Conservation (phyloP, 2,888 invertebrate genomes). For the Acleris emargana region DNA sequence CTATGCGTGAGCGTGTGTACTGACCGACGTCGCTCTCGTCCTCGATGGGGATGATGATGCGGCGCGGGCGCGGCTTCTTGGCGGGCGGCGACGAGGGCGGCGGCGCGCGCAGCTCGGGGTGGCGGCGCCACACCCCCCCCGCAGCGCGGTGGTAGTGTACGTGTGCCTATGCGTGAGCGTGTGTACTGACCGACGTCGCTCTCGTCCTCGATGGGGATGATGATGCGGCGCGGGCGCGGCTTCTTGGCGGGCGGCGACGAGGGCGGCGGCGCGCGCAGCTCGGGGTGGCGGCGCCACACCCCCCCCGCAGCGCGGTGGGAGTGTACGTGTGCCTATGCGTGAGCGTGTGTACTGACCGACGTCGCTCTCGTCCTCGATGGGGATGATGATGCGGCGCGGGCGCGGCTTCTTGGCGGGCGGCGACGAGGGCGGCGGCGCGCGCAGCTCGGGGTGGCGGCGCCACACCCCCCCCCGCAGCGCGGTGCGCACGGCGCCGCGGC, state of each 20-base stretch:
- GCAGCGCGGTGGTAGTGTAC: too few relatives aligned
- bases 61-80: too few relatives aligned
- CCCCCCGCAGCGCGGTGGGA: slow-evolving; percentile 55
- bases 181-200: slow-evolving; percentile 57
- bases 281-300: slow-evolving; percentile 51
- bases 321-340: too few relatives aligned
- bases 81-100: too few relatives aligned
- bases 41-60: too few relatives aligned
- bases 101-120: too few relatives aligned
- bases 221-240: slow-evolving; percentile 58
- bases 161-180: neutral
- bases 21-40: too few relatives aligned
- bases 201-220: slow-evolving; percentile 67
- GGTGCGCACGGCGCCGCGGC: slow-evolving; percentile 58
- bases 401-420: slow-evolving; percentile 43
- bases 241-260: slow-evolving; percentile 41
- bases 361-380: slow-evolving; percentile 65
- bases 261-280: slow-evolving; percentile 55
- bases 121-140: too few relatives aligned
- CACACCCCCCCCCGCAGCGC: slow-evolving; percentile 56
- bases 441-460: slow-evolving; percentile 60
- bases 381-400: slow-evolving; percentile 63
- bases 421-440: slow-evolving; percentile 50
- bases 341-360: slow-evolving; percentile 49
- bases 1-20: too few relatives aligned